Percentiles rank a stretch among this genome's conserved stretches.
Evolutionary conservation across 2,797 vertebrate genomes (phyloP).

Genomic region (Serranus cabrilla): DNA sequence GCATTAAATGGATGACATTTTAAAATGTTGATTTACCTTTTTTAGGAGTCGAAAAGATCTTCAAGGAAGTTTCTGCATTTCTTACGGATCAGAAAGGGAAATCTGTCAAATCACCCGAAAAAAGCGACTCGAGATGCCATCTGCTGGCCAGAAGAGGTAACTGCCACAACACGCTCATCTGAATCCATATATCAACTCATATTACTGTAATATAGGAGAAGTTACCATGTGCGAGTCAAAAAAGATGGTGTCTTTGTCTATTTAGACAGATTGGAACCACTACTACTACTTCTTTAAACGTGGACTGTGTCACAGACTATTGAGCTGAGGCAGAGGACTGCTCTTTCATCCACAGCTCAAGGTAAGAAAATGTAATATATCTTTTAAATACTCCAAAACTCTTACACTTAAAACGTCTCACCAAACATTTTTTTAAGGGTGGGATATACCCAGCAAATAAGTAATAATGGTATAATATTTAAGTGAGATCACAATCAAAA

Average conservation of each 20-base stretch:
- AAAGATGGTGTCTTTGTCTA: no score
- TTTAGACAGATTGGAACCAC: neutral
- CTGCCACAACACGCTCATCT: neutral
- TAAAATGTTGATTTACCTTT: neutral
- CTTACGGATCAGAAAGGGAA: neutral
- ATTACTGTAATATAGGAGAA: neutral
- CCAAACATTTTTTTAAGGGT: neutral
- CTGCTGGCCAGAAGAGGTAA: slow-evolving; percentile 12
- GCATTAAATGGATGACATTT: neutral
- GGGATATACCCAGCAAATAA: neutral
- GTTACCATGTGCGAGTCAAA: no score
- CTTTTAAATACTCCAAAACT: neutral
- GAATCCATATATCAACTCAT: neutral
- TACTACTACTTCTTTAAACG: neutral
- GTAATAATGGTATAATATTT: neutral
- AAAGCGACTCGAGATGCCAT: neutral
- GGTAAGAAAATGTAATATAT: no score
- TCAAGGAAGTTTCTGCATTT: neutral
- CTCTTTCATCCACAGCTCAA: neutral
- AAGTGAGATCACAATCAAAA: neutral
- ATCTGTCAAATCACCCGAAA: neutral
- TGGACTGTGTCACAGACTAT: neutral
- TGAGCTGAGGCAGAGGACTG: neutral
- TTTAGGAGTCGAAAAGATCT: neutral
- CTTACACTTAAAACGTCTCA: neutral